A percentile compares a stretch with the other conserved stretches of the same genome.
Evolutionary conservation across 2,113 vertebrate genomes (phyloP).

Genomic region (Pachycephala philippinensis): DNA sequence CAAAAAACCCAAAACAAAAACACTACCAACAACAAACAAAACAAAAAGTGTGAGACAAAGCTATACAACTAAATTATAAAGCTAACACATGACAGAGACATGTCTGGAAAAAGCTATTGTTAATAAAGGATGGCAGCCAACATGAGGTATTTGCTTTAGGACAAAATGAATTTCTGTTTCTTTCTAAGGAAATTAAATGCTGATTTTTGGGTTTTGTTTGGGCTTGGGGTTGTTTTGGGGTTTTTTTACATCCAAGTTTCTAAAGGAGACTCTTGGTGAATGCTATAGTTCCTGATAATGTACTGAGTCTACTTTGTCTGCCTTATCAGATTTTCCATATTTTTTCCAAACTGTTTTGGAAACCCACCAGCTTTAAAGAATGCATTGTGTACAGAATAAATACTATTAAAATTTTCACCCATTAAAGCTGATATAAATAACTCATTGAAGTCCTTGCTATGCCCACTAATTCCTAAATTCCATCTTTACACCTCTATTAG

Average conservation of each 20-base stretch:
- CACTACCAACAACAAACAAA: not conserved
- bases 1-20: not conserved
- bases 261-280: not conserved
- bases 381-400: not conserved
- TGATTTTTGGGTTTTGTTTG: not conserved
- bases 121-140: not conserved
- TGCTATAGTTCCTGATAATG: not conserved
- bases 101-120: not conserved
- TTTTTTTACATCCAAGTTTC: not conserved
- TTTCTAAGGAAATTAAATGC: not conserved
- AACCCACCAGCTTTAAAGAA: not conserved
- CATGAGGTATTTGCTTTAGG: not conserved
- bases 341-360: not conserved
- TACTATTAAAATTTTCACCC: not conserved
- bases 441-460: not conserved
- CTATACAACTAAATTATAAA: not conserved
- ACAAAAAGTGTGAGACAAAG: not conserved
- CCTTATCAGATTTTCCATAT: not conserved
- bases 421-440: not conserved
- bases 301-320: not conserved
- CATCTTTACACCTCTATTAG: not conserved
- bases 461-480: not conserved
- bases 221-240: not conserved
- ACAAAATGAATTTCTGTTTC: not conserved
- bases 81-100: not conserved